phyloP scores from a whole-genome alignment of 2,797 vertebrate species.

The Parauchenoglanis ngamensis region DNA sequence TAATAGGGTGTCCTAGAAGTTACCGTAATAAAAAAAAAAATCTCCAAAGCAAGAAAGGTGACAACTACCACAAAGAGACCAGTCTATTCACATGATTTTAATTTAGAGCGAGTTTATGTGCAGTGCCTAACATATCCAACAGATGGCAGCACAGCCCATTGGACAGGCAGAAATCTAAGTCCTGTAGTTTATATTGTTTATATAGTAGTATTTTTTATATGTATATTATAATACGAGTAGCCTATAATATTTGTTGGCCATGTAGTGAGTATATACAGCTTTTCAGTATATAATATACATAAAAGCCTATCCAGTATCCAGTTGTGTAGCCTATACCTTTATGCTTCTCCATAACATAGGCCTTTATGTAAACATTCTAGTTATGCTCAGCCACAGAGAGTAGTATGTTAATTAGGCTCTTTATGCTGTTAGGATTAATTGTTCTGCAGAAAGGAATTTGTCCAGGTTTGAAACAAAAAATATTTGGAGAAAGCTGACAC shows the following conservation, averaged over 20 bases:
- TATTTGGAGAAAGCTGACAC: too few relatives aligned
- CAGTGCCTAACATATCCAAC: conserved; percentile 15
- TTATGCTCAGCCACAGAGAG: neutral
- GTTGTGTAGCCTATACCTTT: neutral
- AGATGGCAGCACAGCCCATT: conserved; percentile 60
- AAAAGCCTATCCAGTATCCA: neutral
- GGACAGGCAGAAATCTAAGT: neutral
- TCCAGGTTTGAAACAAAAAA: neutral
- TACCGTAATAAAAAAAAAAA: neutral
- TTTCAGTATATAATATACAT: neutral
- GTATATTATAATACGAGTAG: too few relatives aligned
- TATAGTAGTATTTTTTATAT: too few relatives aligned
- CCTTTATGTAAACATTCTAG: neutral
- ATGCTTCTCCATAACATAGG: neutral
- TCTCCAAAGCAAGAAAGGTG: neutral
- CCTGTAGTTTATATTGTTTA: neutral
- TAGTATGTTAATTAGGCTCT: too few relatives aligned
- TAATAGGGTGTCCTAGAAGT: neutral
- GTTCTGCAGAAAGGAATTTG: neutral
- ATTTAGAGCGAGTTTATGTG: neutral
- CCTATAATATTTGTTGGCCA: neutral
- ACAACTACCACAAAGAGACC: neutral
- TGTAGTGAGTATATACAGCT: neutral
- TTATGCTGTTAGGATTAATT: neutral
- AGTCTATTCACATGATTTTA: neutral